Evolutionary conservation across 2,113 vertebrate species (phyloP), one percentile per base, ranked within the genome.

Genomic region (Neogale vison): DNA sequence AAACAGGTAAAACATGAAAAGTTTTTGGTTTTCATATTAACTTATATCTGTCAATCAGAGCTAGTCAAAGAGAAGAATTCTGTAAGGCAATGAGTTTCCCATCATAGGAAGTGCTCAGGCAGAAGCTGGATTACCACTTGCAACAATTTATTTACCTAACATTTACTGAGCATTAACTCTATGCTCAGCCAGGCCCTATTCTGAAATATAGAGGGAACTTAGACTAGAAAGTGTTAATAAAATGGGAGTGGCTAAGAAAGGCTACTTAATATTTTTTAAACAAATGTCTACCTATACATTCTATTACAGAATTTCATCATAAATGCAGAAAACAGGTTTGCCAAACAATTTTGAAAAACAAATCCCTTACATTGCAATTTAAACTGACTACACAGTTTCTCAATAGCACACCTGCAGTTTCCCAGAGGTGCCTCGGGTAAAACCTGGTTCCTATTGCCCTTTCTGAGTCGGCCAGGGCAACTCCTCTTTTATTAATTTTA

Each of bases 1-100:
- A n/a, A 63, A 65, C 5, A 91, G 6, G 45, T 55, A 90, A 90
- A 83, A 83, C 17, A 97, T 24, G 21, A 85, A 52, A 97, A 95
- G 52, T 36, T 79, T 92, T 82, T 76, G 36, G 76, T 72, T 97
- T 95, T 59, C 80, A 50, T 82, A 74, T 94, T 77, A 94, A 80
- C 17, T 93, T 74, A 39, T 31, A 18, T 47, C 10, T 72, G 42
- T 59, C 8, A 88, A 61, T 61, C 24, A 97, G 15, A 90, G 14
- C 14, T 84, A 90, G 11, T 47, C 7, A 76, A 92, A 96, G 95
- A 86, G 47, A 83, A 57, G 39, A 88, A 76, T 67, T 93, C 31
- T 76, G 18, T 94, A 81, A 81, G 63, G 24, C 10, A 88, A 85
- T 67, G 47, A 88, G 29, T 39, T 83, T 36, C 14, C 45, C 61